These are phyloP conservation scores for Notamacropus eugenii DNA, from an alignment of 2,797 vertebrate species.

Conservation along the genomic window DNA sequence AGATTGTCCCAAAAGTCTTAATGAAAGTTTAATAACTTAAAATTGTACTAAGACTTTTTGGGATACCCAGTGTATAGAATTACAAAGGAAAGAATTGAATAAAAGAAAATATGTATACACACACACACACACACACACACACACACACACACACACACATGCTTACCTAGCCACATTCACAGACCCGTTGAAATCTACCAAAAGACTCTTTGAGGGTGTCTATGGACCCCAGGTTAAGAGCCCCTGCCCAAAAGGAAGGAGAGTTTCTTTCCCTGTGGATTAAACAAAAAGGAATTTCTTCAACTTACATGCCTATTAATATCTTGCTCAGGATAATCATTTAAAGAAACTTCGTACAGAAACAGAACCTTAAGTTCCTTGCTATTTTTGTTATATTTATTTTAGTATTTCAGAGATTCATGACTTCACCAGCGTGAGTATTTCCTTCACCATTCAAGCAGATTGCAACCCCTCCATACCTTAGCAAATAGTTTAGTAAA, in stretches of 20 bases:
- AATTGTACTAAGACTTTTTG: neutral
- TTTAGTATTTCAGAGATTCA: neutral
- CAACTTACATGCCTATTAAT: conserved; percentile 34
- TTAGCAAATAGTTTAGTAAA: neutral
- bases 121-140: fast-evolving
- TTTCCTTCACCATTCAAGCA: neutral
- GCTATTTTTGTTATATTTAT: conserved; percentile 17
- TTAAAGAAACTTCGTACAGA: conserved; percentile 32
- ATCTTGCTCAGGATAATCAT: conserved; percentile 20
- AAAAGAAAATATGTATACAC: neutral
- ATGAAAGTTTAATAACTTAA: neutral
- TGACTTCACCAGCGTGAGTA: neutral
- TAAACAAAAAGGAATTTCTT: conserved; percentile 42
- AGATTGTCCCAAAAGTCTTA: neutral
- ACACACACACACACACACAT: too few species aligned
- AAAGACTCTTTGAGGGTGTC: neutral
- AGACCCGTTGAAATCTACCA: neutral
- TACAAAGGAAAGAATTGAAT: neutral
- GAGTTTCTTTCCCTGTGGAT: conserved; percentile 9
- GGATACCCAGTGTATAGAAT: neutral
- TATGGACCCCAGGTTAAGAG: neutral
- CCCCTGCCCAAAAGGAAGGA: neutral
- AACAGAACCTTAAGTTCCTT: neutral
- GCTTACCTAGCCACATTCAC: neutral
- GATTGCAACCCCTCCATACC: too few species aligned